Evolutionary conservation across 2,888 invertebrate genomes (phyloP).

Genomic region (Antheraea assamensis): DNA sequence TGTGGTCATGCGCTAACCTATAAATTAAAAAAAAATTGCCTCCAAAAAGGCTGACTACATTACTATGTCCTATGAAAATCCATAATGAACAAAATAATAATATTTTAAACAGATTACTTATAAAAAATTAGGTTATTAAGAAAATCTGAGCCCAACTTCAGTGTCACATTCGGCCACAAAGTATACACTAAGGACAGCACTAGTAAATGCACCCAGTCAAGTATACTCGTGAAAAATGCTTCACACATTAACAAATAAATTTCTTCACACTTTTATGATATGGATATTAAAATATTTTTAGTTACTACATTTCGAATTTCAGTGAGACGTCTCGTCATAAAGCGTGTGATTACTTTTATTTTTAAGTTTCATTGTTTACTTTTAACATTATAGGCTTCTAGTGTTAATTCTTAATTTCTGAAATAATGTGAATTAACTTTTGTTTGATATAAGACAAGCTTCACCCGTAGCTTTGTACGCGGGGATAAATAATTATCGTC

Average conservation of each 20-base stretch:
- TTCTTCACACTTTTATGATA: conserved; percentile 2
- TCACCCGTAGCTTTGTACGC: neutral
- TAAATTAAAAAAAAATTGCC: no score
- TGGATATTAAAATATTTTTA: neutral
- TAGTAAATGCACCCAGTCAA: neutral
- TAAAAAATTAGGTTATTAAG: neutral
- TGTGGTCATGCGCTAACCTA: no score
- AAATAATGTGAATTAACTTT: neutral
- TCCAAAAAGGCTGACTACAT: no score
- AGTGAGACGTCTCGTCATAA: neutral
- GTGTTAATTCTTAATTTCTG: neutral
- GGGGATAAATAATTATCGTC: neutral
- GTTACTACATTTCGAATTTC: neutral
- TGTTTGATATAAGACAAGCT: neutral
- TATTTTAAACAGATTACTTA: neutral
- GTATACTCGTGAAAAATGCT: neutral
- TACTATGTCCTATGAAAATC: no score
- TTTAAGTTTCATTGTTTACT: neutral
- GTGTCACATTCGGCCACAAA: neutral
- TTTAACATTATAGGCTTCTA: neutral
- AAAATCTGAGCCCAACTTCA: neutral
- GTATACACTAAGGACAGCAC: neutral
- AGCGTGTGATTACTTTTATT: neutral
- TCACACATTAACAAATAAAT: neutral
- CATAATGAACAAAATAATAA: neutral